A percentile compares a stretch with the other conserved stretches of the same genome.
These are phyloP conservation scores for Girardinichthys multiradiatus DNA, from an alignment of 2,113 vertebrate species.

Conservation along the genomic window DNA sequence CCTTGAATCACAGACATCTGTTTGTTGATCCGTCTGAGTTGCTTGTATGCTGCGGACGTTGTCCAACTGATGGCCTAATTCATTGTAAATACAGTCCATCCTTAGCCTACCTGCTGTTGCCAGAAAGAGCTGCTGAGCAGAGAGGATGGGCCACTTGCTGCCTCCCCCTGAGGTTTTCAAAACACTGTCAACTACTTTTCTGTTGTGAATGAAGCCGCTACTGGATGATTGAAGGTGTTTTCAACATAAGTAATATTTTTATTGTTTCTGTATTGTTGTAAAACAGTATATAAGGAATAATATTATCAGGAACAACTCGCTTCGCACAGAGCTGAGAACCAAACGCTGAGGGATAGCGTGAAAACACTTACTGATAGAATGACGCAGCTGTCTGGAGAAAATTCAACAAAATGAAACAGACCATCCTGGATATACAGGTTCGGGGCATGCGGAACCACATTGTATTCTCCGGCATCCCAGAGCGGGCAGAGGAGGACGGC, in stretches of 20 bases:
- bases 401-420: no score
- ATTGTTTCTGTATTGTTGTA: not conserved
- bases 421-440: no score
- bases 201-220: slow-evolving; percentile 25
- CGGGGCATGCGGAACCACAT: no score
- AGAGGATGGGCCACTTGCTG: slow-evolving; percentile 38
- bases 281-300: not conserved
- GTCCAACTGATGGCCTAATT: slow-evolving; percentile 66
- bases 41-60: slow-evolving; percentile 36
- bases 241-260: not conserved
- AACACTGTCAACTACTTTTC: slow-evolving; percentile 45
- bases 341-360: no score
- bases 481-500: no score
- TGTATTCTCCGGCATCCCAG: no score
- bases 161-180: slow-evolving; percentile 52
- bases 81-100: slow-evolving; percentile 60
- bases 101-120: slow-evolving; percentile 58
- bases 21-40: slow-evolving; percentile 62
- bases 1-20: slow-evolving; percentile 61
- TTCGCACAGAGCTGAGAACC: no score
- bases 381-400: no score
- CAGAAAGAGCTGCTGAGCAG: slow-evolving; percentile 64
- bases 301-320: no score
- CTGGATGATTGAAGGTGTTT: slow-evolving; percentile 17
- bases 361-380: no score